Evolutionary conservation across 1,140 invertebrate genomes (phyloP).

Genomic region (Bursaphelenchus mucronatus): DNA sequence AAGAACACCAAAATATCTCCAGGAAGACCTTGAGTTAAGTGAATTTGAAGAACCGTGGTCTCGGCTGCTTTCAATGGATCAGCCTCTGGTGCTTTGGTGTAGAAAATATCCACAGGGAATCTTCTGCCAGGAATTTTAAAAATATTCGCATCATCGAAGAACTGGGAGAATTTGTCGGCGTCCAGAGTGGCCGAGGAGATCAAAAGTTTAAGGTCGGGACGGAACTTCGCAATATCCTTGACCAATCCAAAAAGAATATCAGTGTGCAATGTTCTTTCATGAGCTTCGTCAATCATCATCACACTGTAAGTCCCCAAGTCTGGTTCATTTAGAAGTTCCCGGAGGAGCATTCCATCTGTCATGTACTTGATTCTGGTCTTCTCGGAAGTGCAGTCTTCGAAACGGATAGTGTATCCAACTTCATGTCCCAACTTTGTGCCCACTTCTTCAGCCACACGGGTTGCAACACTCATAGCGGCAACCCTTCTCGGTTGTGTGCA

Average conservation of each 20-base stretch:
- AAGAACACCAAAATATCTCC: slow-evolving; percentile 96
- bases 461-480: slow-evolving; percentile 75
- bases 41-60: slow-evolving; percentile 92
- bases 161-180: slow-evolving; percentile 88
- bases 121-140: slow-evolving; percentile 85
- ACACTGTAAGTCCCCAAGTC: slow-evolving; percentile 87
- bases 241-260: slow-evolving; percentile 97
- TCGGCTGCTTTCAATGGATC: slow-evolving; percentile 76
- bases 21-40: slow-evolving; percentile 81
- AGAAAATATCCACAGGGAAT: slow-evolving; percentile 89
- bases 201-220: slow-evolving; percentile 86
- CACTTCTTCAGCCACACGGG: slow-evolving; percentile 72
- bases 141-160: slow-evolving; percentile 97
- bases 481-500: slow-evolving; percentile 75
- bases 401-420: slow-evolving; percentile 75
- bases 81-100: slow-evolving; percentile 96
- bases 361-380: slow-evolving; percentile 88
- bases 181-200: slow-evolving; percentile 97
- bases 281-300: slow-evolving; percentile 99
- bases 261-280: slow-evolving; percentile 93
- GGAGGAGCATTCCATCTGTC: slow-evolving; percentile 95
- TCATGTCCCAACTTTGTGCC: slow-evolving; percentile 70
- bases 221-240: slow-evolving; percentile 91
- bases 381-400: slow-evolving; percentile 76
- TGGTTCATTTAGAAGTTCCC: slow-evolving; percentile 94